Conservation (phyloP, 2,113 vertebrate genomes). For the Pteropus alecto region DNA sequence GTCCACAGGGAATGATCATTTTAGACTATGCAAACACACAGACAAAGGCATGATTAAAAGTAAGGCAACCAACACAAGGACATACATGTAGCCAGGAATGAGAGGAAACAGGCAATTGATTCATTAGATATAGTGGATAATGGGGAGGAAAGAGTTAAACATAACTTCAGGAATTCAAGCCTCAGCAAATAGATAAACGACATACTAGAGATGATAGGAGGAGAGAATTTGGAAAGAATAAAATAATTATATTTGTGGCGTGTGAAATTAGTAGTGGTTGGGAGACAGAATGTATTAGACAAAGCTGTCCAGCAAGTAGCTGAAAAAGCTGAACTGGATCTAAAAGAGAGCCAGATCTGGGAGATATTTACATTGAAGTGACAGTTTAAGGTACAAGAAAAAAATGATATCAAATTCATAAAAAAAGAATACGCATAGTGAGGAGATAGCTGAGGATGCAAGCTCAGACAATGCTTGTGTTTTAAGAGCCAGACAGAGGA, state of each 20-base stretch:
- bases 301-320: background rate
- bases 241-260: background rate
- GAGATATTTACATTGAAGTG: background rate
- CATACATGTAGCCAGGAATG: background rate
- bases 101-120: background rate
- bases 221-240: background rate
- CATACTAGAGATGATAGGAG: background rate
- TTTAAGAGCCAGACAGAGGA: background rate
- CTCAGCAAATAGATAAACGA: background rate
- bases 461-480: background rate
- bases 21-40: background rate
- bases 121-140: background rate
- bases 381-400: background rate
- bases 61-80: background rate
- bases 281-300: background rate
- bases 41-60: background rate
- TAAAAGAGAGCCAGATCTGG: background rate
- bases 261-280: constrained; percentile 13
- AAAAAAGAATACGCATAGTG: background rate
- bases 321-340: background rate
- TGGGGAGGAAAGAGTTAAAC: background rate
- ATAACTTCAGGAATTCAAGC: background rate
- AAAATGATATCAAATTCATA: background rate
- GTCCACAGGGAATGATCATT: background rate
- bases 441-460: background rate